Percentiles rank a stretch among this genome's conserved stretches.
Evolutionary conservation across 1,140 invertebrate genomes (phyloP).

Genomic region (Arion vulgaris): DNA sequence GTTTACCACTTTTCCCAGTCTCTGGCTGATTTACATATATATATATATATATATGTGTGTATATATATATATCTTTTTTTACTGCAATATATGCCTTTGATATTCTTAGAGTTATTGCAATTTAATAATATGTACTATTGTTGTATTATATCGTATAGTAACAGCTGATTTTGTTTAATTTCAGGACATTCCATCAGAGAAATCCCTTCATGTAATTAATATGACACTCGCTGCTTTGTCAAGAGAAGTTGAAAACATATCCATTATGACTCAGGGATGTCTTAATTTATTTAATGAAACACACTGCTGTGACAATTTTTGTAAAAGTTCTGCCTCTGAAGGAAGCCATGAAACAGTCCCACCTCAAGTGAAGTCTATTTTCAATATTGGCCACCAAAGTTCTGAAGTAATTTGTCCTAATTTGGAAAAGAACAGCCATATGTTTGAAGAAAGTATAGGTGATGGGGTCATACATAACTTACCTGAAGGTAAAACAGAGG

Average conservation of each 20-base stretch:
- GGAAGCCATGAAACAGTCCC: too few species aligned
- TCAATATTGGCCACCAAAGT: background rate
- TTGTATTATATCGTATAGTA: background rate
- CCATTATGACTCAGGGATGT: background rate
- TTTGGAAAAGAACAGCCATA: too few species aligned
- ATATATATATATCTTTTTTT: too few species aligned
- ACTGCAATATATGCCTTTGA: too few species aligned
- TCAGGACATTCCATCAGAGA: constrained; percentile 2
- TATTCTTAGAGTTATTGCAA: too few species aligned
- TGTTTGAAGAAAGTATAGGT: background rate
- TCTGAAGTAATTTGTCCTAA: background rate
- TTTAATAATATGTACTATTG: background rate
- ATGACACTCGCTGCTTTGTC: background rate
- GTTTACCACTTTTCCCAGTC: too few species aligned
- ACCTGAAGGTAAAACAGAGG: background rate
- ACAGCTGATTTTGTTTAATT: background rate
- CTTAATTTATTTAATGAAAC: background rate
- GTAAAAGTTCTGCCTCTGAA: too few species aligned
- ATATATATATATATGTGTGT: too few species aligned
- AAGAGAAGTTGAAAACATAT: background rate
- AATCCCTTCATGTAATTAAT: constrained; percentile 1
- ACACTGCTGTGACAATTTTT: background rate
- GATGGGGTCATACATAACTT: background rate
- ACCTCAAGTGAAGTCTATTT: too few species aligned
- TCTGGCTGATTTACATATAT: too few species aligned